Base-by-base conservation (phyloP, 2,888 invertebrate genomes). In the Scaptodrosophila latifasciaeformis region DNA sequence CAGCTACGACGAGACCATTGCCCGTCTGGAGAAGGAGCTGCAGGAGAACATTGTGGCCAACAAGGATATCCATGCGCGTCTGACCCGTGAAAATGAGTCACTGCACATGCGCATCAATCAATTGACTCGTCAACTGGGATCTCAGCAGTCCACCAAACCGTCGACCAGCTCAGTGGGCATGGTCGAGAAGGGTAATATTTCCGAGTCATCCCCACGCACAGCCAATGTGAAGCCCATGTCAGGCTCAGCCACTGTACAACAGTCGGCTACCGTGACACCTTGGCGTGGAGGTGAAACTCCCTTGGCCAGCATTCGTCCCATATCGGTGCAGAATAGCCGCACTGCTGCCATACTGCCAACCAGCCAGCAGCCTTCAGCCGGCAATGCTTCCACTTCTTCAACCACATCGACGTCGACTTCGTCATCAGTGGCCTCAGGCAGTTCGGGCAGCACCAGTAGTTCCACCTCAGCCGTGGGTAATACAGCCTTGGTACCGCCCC, bases 161-260 rank as follows among this genome's bases (percentile, higher is more conserved):
- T 90, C 91, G 34, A 90, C 90, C 2, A 90, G 92, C 70, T 90
- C 93, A 60, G 84, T 82, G 17, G 87, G 91, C 79, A 86, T 79
- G 49, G 76, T 83, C 1, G 90, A 90, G 47, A 90, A 90, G 77
- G 86, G 88, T 2, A 88, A 88, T 9, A 88, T 88, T 2, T 90
- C 90, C 29, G 89, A 90, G 9, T 84, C 85, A 2, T 82, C 83
- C 9, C 90, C 90, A 0, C 91, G 93, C 0, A 97, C 96, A 0
- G 97, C 97, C 3, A 97, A 97, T 83, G 97, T 97, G 37, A 95
- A 96, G 85, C 97, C 97, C 0, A 95, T 97, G 92, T 93, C 96
- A 2, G 95, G 95, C 71, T 88, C 86, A 0, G 82, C 85, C 46
- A 83, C 83, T 0, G 82, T 82, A 0, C 87, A 87, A 46, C 86